Conservation (phyloP, 2,113 vertebrate genomes). For the Cavia aperea region DNA sequence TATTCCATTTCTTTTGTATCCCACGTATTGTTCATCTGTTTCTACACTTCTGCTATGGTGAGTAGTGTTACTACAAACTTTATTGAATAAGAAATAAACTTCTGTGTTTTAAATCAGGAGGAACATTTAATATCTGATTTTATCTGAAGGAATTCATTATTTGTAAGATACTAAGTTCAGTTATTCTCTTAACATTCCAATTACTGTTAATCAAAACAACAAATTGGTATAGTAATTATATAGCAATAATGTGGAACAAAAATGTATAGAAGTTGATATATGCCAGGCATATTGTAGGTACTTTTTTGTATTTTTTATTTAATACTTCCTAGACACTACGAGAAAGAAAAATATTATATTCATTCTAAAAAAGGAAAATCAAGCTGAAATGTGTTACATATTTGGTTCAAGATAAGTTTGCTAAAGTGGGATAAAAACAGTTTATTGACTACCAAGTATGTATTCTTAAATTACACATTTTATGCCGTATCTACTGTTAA, state of each 20-base stretch:
- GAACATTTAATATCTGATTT: neutral
- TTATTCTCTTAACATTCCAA: neutral
- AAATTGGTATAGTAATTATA: neutral
- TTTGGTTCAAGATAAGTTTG: neutral
- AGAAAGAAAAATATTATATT: neutral
- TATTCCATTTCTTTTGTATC: neutral
- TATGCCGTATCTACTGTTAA: neutral
- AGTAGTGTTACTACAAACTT: accelerated
- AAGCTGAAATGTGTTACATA: too few species aligned
- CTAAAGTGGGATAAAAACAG: neutral
- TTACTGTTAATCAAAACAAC: neutral
- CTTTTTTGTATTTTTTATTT: neutral
- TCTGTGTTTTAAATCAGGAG: neutral
- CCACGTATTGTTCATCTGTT: too few species aligned
- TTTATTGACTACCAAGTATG: neutral
- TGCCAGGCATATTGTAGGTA: neutral
- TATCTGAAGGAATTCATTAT: neutral
- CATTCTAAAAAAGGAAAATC: neutral
- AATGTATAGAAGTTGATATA: neutral
- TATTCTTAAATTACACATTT: neutral
- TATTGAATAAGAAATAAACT: neutral
- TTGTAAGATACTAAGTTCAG: neutral
- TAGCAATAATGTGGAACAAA: neutral
- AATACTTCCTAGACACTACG: neutral
- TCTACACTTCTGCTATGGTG: neutral